Evolutionary conservation across 2,888 invertebrate species (phyloP).

Genomic region (Himalopsyche tibetana): DNA sequence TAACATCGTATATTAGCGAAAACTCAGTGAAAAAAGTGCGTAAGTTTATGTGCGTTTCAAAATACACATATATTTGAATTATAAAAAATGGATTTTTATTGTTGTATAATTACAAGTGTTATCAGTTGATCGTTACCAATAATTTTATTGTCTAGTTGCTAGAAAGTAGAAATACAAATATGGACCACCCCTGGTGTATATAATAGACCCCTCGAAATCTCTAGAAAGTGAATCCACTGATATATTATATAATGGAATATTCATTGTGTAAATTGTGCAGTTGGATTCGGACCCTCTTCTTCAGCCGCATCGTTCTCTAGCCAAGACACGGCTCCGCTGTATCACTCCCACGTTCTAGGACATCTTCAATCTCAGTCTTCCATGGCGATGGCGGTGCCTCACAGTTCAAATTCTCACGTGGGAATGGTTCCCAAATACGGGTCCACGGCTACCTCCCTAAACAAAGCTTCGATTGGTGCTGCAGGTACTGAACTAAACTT

Average conservation of each 20-base stretch:
- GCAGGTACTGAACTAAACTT: constrained; percentile 49
- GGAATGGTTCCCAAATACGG: constrained; percentile 62
- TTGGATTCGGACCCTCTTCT: constrained; percentile 70
- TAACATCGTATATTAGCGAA: too few relatives aligned
- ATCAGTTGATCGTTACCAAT: too few relatives aligned
- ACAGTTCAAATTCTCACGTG: constrained; percentile 50
- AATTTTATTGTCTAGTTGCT: too few relatives aligned
- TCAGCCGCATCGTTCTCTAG: constrained; percentile 76
- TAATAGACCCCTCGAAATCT: not conserved
- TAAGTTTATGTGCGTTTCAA: too few relatives aligned
- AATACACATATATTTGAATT: too few relatives aligned
- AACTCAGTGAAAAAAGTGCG: too few relatives aligned
- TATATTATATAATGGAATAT: not conserved
- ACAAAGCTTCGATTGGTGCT: constrained; percentile 54
- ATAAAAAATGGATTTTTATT: too few relatives aligned
- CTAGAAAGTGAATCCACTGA: not conserved
- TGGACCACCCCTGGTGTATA: too few relatives aligned
- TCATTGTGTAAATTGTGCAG: not conserved
- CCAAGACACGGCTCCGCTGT: constrained; percentile 65
- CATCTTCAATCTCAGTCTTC: constrained; percentile 57
- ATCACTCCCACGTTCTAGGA: constrained; percentile 60
- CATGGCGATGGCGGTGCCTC: constrained; percentile 42
- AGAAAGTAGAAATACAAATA: too few relatives aligned
- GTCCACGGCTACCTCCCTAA: constrained; percentile 62
- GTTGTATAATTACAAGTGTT: too few relatives aligned